Conservation (phyloP, 92 coral and sea anemone species). For the Plumapathes pennacea region DNA sequence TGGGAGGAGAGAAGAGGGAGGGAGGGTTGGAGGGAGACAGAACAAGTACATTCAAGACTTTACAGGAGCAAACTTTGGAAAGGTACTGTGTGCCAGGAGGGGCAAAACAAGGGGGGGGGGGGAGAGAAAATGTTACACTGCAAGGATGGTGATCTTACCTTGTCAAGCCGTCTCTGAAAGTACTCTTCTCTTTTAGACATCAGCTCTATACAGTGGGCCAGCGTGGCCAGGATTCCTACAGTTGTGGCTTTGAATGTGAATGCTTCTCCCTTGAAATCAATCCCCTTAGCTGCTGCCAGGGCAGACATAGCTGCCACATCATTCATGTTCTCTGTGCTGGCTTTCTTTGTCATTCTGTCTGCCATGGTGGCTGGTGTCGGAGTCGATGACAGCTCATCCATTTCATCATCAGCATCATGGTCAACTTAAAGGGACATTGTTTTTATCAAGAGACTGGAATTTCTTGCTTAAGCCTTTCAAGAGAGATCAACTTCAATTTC, state of each 20-base stretch:
- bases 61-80: too few species aligned
- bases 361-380: constrained; percentile 85
- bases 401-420: constrained; percentile 98
- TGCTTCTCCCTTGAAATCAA: constrained; percentile 97
- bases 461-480: not conserved
- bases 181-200: constrained; percentile 93
- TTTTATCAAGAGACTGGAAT: not conserved
- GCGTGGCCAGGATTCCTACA: constrained; percentile 89
- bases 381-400: constrained; percentile 97
- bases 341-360: constrained; percentile 33
- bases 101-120: too few species aligned
- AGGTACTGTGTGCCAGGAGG: too few species aligned
- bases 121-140: too few species aligned
- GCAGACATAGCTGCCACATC: constrained; percentile 44
- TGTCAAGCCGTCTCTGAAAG: constrained; percentile 89
- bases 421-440: constrained; percentile 51
- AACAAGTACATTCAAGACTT: too few species aligned
- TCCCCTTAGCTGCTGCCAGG: constrained; percentile 73
- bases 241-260: constrained; percentile 98
- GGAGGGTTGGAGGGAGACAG: too few species aligned
- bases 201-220: constrained; percentile 91
- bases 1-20: too few species aligned
- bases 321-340: constrained; percentile 33
- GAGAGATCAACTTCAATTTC: not conserved
- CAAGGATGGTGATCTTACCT: constrained; percentile 64